Evolutionary conservation across 2,113 vertebrate species (phyloP).

Genomic region (Salvelinus namaycush): DNA sequence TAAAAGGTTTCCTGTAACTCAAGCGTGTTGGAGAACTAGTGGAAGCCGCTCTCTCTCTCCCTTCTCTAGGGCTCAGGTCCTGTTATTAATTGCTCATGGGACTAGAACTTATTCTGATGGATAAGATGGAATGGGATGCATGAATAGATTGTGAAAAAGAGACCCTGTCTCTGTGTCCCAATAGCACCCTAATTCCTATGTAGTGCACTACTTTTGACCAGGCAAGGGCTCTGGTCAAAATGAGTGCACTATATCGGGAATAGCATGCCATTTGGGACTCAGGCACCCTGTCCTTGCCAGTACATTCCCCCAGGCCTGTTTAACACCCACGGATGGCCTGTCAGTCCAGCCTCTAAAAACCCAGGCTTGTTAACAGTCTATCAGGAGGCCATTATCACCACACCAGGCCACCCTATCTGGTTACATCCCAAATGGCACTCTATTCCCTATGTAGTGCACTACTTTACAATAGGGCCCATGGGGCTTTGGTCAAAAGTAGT

Average conservation of each 20-base stretch:
- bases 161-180: constrained; percentile 1
- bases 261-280: not conserved
- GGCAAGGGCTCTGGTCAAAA: too few species aligned
- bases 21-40: not conserved
- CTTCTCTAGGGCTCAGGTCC: constrained; percentile 26
- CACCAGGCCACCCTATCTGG: constrained; percentile 13
- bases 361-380: too few species aligned
- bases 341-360: too few species aligned
- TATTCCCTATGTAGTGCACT: too few species aligned
- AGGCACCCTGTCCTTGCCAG: constrained; percentile 30
- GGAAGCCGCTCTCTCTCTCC: not conserved
- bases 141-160: constrained; percentile 24
- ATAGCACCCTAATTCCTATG: too few species aligned
- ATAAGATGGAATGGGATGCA: constrained; percentile 18
- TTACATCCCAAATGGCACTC: too few species aligned
- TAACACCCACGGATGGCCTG: too few species aligned
- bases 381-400: constrained; percentile 45
- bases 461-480: too few species aligned
- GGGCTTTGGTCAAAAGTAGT: too few species aligned
- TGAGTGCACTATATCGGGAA: too few species aligned
- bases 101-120: constrained; percentile 46
- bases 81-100: constrained; percentile 55
- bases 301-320: too few species aligned
- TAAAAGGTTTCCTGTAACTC: not conserved
- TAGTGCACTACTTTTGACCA: too few species aligned